phyloP scores from a whole-genome alignment of 2,888 invertebrate species.

The Lithosia quadra region DNA sequence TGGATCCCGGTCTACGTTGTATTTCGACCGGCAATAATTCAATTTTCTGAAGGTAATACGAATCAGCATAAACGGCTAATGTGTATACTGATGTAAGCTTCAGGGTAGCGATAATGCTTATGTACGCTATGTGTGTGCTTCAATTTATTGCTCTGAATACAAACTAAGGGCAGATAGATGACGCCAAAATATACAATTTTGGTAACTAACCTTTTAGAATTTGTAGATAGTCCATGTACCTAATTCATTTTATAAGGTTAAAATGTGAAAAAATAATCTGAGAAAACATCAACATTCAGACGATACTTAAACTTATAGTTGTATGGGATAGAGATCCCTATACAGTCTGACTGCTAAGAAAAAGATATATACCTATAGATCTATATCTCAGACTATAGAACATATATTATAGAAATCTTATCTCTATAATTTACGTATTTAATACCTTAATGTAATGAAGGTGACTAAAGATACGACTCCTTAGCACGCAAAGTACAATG shows the following conservation, averaged over 20 bases:
- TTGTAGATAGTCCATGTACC: no score
- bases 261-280: no score
- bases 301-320: no score
- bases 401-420: constrained; percentile 33
- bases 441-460: constrained; percentile 47
- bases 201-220: background rate
- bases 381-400: no score
- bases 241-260: no score
- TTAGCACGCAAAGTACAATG: constrained; percentile 50
- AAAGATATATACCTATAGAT: no score
- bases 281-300: no score
- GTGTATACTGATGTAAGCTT: background rate
- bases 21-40: constrained; percentile 10
- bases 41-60: constrained; percentile 15
- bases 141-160: background rate
- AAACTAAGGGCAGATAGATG: background rate
- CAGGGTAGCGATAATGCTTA: constrained; percentile 4
- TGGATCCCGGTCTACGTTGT: constrained; percentile 1
- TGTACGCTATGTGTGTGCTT: background rate
- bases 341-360: no score
- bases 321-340: no score
- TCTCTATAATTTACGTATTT: constrained; percentile 47
- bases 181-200: background rate
- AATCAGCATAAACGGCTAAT: constrained; percentile 13
- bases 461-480: constrained; percentile 29